These are phyloP conservation scores for Trichoplusia ni DNA, from an alignment of 1,140 invertebrate species.

Conservation along the genomic window DNA sequence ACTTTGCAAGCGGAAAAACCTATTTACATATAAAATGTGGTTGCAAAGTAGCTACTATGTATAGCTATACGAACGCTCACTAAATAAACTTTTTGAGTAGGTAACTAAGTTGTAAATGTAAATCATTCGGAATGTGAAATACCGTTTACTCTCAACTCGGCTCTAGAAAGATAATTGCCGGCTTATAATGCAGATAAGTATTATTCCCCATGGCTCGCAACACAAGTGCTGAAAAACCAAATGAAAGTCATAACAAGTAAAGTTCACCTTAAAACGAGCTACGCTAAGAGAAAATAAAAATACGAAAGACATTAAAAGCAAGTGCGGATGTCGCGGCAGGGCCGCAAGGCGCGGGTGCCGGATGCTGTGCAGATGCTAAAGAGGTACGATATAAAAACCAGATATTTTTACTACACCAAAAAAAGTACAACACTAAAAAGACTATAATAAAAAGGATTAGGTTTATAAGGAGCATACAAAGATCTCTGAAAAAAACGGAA, in stretches of 20 bases:
- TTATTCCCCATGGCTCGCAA: background rate
- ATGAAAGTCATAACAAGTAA: conserved; percentile 13
- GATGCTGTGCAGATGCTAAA: conserved; percentile 47
- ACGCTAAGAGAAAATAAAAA: conserved; percentile 51
- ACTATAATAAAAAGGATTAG: conserved; percentile 30
- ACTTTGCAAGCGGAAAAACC: conserved; percentile 53
- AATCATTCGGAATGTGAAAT: too few relatives aligned
- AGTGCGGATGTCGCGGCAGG: conserved; percentile 53
- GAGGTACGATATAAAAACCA: conserved; percentile 30
- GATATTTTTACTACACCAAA: conserved; percentile 14
- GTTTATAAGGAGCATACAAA: conserved; percentile 42
- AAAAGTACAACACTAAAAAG: conserved; percentile 3
- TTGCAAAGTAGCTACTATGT: conserved; percentile 30
- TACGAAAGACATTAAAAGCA: conserved; percentile 58
- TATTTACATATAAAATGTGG: conserved; percentile 57
- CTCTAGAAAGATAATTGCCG: too few relatives aligned
- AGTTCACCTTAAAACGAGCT: conserved; percentile 32
- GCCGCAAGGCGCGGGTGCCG: conserved; percentile 33
- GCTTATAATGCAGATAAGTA: too few relatives aligned
- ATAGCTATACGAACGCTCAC: conserved; percentile 8
- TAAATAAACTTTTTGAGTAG: conserved; percentile 9
- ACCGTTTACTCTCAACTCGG: too few relatives aligned
- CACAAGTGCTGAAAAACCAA: conserved; percentile 1
- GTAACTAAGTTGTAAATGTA: too few relatives aligned
- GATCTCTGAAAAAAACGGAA: conserved; percentile 48